Evolutionary conservation across 1,140 invertebrate genomes (phyloP).

Genomic region (Andricus grossulariae): DNA sequence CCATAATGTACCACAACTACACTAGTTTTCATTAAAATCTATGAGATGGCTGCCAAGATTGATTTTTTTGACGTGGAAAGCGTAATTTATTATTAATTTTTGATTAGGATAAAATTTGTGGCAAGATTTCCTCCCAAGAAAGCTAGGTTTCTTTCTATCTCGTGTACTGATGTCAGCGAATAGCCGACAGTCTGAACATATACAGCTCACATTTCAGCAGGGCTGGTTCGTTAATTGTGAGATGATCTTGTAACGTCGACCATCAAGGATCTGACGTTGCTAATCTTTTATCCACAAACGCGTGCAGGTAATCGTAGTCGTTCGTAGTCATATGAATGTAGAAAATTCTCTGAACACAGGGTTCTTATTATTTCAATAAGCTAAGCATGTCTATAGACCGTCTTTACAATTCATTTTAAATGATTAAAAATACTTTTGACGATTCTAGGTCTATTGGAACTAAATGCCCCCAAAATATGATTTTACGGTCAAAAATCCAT

Average conservation of each 20-base stretch:
- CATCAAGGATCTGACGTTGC: slow-evolving; percentile 29
- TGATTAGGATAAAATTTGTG: not conserved
- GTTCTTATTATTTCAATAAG: too few relatives aligned
- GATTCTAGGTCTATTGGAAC: too few relatives aligned
- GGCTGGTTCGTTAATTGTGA: not conserved
- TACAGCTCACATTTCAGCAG: not conserved
- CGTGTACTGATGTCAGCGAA: slow-evolving; percentile 11
- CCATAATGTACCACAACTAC: too few relatives aligned
- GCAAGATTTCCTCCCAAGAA: not conserved
- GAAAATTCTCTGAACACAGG: not conserved
- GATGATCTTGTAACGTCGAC: not conserved
- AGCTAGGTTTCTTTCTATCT: not conserved
- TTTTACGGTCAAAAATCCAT: too few relatives aligned
- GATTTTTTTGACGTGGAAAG: too few relatives aligned
- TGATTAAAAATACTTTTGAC: too few relatives aligned
- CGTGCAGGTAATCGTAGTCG: not conserved
- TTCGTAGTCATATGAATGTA: not conserved
- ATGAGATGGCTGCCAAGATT: too few relatives aligned
- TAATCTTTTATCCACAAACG: slow-evolving; percentile 5
- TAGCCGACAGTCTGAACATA: not conserved
- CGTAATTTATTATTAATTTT: too few relatives aligned
- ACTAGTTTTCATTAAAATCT: too few relatives aligned
- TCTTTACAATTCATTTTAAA: too few relatives aligned
- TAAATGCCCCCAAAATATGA: too few relatives aligned
- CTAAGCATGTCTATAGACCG: too few relatives aligned